Evolutionary conservation across 1,140 invertebrate genomes (phyloP).

Genomic region (Stratiolaelaps scimitus): DNA sequence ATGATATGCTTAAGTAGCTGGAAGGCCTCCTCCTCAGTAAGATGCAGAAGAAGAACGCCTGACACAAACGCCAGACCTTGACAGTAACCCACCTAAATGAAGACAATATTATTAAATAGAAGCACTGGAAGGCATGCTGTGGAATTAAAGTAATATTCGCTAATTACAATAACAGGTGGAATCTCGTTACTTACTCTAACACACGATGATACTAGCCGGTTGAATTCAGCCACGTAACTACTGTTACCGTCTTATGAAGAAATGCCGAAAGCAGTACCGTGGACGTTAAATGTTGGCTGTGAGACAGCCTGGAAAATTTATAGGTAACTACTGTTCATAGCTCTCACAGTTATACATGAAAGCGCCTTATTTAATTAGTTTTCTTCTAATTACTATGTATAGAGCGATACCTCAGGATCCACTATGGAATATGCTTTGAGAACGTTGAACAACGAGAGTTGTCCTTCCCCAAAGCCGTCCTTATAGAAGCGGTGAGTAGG

Average conservation of each 20-base stretch:
- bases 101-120: slow-evolving; percentile 3
- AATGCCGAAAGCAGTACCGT: too few relatives aligned
- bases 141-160: neutral
- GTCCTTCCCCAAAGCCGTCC: slow-evolving; percentile 69
- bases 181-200: slow-evolving; percentile 42
- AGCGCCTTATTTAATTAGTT: too few relatives aligned
- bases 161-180: slow-evolving; percentile 53
- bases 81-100: slow-evolving; percentile 78
- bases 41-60: slow-evolving; percentile 78
- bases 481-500: slow-evolving; percentile 83
- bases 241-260: too few relatives aligned
- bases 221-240: too few relatives aligned
- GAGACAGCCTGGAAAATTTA: too few relatives aligned
- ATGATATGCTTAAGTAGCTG: slow-evolving; percentile 71
- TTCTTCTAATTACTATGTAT: slow-evolving; percentile 43
- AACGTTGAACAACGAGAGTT: slow-evolving; percentile 81
- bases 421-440: slow-evolving; percentile 88
- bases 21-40: slow-evolving; percentile 45
- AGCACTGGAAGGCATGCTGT: neutral
- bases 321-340: too few relatives aligned
- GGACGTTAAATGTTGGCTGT: too few relatives aligned
- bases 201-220: too few relatives aligned
- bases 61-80: slow-evolving; percentile 91
- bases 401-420: slow-evolving; percentile 54
- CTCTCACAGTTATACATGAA: too few relatives aligned